Evolutionary conservation across 35 echinoderm and acorn worm species (phyloP).

Genomic region (Lytechinus pictus): DNA sequence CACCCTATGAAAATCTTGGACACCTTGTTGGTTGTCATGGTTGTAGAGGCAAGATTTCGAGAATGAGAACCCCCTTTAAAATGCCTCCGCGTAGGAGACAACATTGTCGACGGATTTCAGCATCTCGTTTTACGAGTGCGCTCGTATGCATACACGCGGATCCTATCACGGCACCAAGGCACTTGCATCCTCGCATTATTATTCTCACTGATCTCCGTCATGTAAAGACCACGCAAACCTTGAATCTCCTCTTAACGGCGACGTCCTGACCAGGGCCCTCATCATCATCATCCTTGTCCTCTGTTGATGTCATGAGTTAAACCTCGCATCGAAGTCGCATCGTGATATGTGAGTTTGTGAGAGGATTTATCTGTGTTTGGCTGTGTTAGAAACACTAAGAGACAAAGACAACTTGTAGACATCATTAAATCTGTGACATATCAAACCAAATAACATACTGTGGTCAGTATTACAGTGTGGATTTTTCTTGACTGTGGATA

Average conservation of each 20-base stretch:
- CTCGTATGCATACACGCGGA: neutral
- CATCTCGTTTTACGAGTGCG: neutral
- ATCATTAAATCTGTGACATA: neutral
- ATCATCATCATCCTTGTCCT: neutral
- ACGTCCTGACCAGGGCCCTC: neutral
- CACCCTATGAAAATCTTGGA: neutral
- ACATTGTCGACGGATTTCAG: neutral
- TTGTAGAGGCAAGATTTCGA: neutral
- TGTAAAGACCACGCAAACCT: neutral
- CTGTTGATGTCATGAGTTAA: neutral
- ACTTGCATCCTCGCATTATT: neutral
- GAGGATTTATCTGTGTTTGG: neutral
- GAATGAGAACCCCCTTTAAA: neutral
- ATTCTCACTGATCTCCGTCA: neutral
- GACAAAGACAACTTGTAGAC: neutral
- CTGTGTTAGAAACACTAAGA: too few species aligned
- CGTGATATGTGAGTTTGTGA: neutral
- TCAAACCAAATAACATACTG: neutral
- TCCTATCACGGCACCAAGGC: neutral
- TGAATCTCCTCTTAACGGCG: neutral
- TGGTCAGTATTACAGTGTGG: neutral
- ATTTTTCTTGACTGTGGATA: neutral
- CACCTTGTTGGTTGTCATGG: too few species aligned
- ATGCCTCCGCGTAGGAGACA: neutral
- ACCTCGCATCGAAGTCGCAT: neutral